Base-by-base conservation (phyloP, 53 echinoderm and acorn worm species). In the Paracentrotus lividus region DNA sequence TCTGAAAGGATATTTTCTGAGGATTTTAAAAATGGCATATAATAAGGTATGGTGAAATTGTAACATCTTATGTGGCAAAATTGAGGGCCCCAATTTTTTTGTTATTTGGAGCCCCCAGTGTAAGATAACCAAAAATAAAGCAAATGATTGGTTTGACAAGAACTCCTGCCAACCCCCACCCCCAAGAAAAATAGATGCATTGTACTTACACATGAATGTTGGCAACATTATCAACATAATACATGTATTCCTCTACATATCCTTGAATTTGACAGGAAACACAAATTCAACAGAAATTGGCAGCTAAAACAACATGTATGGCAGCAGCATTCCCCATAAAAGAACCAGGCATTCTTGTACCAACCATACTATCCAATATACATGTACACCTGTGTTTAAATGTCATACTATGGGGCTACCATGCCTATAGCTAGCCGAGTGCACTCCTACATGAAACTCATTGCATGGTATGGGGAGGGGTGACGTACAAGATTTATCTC, bases 401-500 rank as follows among this genome's bases (percentile, higher is more conserved):
- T 47, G 33, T 81, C 81, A 81, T 20, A 81, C 81, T 21, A 72
- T 81, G 44, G 45, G 24, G 6, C 24, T n/a, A 81, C 47, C 40
- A 38, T 81, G 45, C 81, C 44, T 44, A 47, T 18, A 81, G 81
- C 18, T 2, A n/a, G n/a, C n/a, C n/a, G n/a, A n/a, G n/a, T n/a
- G 21, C 23, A 21, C 20, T 57, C 57, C 57, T 57, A 81, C 77
- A 3, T 43, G 42, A 24, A 42, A 26, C 81, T 47, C n/a, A 81
- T 47, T 81, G 47, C 81, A 20, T 47, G 20, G 40, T 38, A 32
- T 36, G 40, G 20, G 72, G 36, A 21, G 72, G 72, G 40, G 36
- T 72, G 72, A 81, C 81, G 81, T 81, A 81, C 81, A 45, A 26
- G 45, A 27, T 81, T 81, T 81, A 81, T 47, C 47, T 81, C 81